Evolutionary conservation across 2,113 vertebrate genomes (phyloP), one percentile per base, ranked within the genome.

Genomic region (Barbus barbus): DNA sequence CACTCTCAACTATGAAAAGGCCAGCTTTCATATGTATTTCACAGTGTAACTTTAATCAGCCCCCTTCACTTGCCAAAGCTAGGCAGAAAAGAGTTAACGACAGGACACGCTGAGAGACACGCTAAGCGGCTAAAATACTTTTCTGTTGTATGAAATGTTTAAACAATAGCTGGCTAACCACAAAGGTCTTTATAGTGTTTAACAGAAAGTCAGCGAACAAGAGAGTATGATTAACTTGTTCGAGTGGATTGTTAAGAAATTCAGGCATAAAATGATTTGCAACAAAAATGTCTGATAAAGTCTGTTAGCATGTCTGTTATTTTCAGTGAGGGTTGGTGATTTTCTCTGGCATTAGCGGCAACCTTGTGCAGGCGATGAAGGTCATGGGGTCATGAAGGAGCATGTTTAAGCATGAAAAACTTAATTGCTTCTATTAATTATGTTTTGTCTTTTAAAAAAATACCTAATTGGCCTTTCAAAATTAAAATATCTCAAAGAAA

Each of bases 31-130:
- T 78, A 38, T 2, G n/a, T 44, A 33, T 78, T 36, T 78, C 31
- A 36, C 53, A 24, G 33, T 63, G 1, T 67, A 31, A 14, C 60
- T 80, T 80, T 67, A 80, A 80, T 80, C 78, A 80, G 60, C 60
- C 78, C 60, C 41, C 61, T 75, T 51, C 46, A 24, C 4, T 63
- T 67, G 60, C 24, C 58, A 48, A 46, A 22, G 16, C 60, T 67
- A 33, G 58, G 18, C 24, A 48, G 28, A 26, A 79, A 44, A 44
- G 3, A 24, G 56, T 22, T 58, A 60, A 78, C 0, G 20, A 9
- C 20, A n/a, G 53, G 31, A 60, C 51, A 41, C 5, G 28, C 51
- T 36, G 53, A 60, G 76, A 58, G 76, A 9, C 4, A 6, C 31
- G 33, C 13, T 58, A 38, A 60, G 76, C 2, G 22, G n/a, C 38